A percentile compares a stretch with the other conserved stretches of the same genome.
Evolutionary conservation across 92 coral and sea anemone genomes (phyloP).

Genomic region (Scolanthus callimorphus): DNA sequence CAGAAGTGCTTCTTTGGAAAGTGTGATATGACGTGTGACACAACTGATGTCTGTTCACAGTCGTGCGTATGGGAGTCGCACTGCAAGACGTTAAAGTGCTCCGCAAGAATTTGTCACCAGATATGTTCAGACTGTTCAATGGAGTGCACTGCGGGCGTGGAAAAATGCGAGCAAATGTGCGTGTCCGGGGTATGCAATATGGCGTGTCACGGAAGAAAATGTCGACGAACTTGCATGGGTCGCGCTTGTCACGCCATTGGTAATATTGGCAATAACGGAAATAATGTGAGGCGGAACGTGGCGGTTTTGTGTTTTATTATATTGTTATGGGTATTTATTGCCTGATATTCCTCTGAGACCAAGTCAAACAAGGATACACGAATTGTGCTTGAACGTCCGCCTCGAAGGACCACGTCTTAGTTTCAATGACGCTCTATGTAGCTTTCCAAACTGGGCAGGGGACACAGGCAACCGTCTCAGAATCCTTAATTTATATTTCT

Average conservation of each 20-base stretch:
- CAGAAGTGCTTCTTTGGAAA: constrained; percentile 56
- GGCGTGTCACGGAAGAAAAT: constrained; percentile 33
- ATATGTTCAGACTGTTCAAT: constrained; percentile 29
- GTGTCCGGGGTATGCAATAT: constrained; percentile 26
- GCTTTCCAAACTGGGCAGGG: no score
- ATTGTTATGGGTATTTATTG: no score
- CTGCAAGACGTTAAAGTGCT: constrained; percentile 12
- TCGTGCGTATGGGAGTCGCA: constrained; percentile 49
- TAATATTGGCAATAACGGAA: background rate
- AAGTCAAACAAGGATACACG: no score
- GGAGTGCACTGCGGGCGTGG: constrained; percentile 16
- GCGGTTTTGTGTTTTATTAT: no score
- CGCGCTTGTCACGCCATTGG: constrained; percentile 15
- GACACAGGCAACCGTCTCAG: no score
- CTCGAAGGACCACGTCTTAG: no score
- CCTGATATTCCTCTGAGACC: no score
- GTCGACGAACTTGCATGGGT: constrained; percentile 11
- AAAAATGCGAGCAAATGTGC: constrained; percentile 30
- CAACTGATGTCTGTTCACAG: constrained; percentile 49
- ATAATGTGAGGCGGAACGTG: background rate
- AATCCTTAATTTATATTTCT: no score
- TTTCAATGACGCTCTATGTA: no score
- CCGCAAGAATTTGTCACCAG: constrained; percentile 27
- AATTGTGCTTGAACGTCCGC: no score
- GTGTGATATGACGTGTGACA: constrained; percentile 50